phyloP scores from a whole-genome alignment of 2,113 vertebrate species.

The human (Homo sapiens) region GRCh38 chrX:116619001-116619500 shows the following conservation, averaged over 20 bases:
- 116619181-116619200: slow-evolving; percentile 51
- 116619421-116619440: background rate
- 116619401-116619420: slow-evolving; percentile 32
- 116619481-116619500: background rate
- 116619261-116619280: background rate
- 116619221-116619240: background rate
- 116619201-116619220: background rate
- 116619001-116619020: slow-evolving; percentile 41
- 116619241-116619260: background rate
- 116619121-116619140: slow-evolving; percentile 69
- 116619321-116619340: slow-evolving; percentile 3
- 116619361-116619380: background rate
- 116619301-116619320: background rate
- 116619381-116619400: background rate
- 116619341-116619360: background rate
- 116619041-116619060: slow-evolving; percentile 32
- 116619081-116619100: slow-evolving; percentile 7
- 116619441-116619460: background rate
- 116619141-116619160: slow-evolving; percentile 59
- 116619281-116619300: background rate
- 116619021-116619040: background rate
- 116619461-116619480: slow-evolving; percentile 21
- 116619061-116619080: background rate
- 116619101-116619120: slow-evolving; percentile 70
- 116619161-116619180: slow-evolving; percentile 53